phyloP scores from a whole-genome alignment of 1,140 invertebrate species.

The Bombus haemorrhoidalis region DNA sequence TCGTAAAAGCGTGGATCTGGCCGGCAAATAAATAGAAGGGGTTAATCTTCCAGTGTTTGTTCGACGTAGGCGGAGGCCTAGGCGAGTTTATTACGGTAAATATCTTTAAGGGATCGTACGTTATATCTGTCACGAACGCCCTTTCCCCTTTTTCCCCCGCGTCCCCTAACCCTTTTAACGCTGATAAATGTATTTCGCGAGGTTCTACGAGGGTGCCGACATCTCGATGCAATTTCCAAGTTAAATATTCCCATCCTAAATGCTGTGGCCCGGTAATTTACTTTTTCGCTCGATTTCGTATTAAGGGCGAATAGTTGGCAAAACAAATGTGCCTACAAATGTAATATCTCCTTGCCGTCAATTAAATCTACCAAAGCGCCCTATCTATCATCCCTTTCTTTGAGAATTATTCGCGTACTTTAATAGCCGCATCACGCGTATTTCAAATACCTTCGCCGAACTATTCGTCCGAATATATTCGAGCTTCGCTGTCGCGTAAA shows the following conservation, averaged over 20 bases:
- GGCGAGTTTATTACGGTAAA: slow-evolving; percentile 58
- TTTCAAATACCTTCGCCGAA: background rate
- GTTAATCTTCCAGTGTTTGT: slow-evolving; percentile 53
- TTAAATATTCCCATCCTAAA: slow-evolving; percentile 13
- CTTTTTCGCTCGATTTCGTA: slow-evolving; percentile 19
- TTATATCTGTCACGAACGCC: slow-evolving; percentile 23
- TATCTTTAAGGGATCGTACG: slow-evolving; percentile 42
- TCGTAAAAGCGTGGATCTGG: slow-evolving; percentile 42
- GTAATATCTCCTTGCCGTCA: background rate
- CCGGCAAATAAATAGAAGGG: slow-evolving; percentile 5
- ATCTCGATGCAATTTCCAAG: slow-evolving; percentile 28
- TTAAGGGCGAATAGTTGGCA: background rate
- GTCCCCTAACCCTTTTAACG: background rate
- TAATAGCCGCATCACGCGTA: background rate
- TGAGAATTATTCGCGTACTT: background rate
- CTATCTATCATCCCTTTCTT: background rate
- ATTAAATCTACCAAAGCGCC: background rate
- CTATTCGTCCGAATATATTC: background rate
- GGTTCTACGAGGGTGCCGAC: background rate
- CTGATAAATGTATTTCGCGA: slow-evolving; percentile 13
- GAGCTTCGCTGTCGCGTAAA: too few species aligned
- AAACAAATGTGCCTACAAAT: background rate
- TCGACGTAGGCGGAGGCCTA: background rate
- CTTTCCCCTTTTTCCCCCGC: background rate
- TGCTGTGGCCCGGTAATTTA: background rate